Conservation (phyloP, 2,797 vertebrate species). For the Pangasius krempfi region DNA sequence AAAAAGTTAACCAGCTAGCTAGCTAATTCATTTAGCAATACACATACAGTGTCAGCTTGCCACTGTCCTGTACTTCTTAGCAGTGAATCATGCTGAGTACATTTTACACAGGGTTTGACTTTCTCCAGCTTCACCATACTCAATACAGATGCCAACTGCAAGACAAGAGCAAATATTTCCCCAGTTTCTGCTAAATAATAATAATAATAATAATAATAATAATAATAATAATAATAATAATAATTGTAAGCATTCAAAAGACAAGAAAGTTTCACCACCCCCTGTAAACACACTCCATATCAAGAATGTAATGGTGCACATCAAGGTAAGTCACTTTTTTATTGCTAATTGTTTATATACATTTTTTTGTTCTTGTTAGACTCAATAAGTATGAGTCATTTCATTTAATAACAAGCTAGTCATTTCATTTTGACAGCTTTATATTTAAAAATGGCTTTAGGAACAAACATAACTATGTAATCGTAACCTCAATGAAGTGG, state of each 20-base stretch:
- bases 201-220: no score
- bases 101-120: neutral
- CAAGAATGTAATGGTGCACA: neutral
- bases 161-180: neutral
- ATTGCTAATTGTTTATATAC: neutral
- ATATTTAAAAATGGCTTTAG: neutral
- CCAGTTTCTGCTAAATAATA: neutral
- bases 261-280: neutral
- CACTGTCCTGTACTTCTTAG: neutral
- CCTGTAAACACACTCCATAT: neutral
- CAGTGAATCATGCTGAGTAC: neutral
- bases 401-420: neutral
- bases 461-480: neutral
- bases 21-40: neutral
- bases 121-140: neutral
- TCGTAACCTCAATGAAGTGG: neutral
- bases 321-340: neutral
- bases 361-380: neutral
- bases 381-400: neutral
- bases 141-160: neutral
- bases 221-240: neutral
- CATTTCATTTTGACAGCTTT: neutral
- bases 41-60: neutral
- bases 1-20: neutral
- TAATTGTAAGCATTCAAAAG: neutral